A percentile compares a stretch with the other conserved stretches of the same genome.
phyloP scores from a whole-genome alignment of 2,113 vertebrate genomes.

The Brachionichthys hirsutus region DNA sequence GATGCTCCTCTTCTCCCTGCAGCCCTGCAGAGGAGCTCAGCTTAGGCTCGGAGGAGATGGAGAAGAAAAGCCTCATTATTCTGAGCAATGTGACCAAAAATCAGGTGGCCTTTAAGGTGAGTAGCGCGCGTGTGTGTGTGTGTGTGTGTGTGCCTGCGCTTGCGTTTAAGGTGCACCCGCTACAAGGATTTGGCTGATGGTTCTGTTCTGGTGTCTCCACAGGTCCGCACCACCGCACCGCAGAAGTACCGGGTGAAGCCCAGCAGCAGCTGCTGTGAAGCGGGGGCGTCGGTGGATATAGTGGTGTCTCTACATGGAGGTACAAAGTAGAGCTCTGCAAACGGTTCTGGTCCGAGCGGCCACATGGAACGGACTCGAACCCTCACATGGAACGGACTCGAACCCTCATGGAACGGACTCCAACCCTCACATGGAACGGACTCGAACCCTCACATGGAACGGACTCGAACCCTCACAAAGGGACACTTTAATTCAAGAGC shows the following conservation, averaged over 20 bases:
- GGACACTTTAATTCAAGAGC: too few relatives aligned
- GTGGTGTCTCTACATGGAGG: conserved; percentile 93
- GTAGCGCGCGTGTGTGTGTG: not conserved
- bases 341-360: conserved; percentile 42
- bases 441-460: conserved; percentile 1
- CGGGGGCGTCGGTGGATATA: conserved; percentile 88
- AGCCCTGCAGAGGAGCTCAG: conserved; percentile 96
- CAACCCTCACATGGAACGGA: conserved; percentile 16
- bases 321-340: conserved; percentile 54
- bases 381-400: not conserved
- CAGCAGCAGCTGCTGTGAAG: conserved; percentile 93
- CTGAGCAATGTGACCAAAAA: conserved; percentile 94
- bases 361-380: conserved; percentile 10
- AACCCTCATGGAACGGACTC: too few relatives aligned
- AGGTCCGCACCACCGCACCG: conserved; percentile 97
- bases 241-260: conserved; percentile 98
- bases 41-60: conserved; percentile 91
- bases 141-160: not conserved
- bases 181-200: not conserved
- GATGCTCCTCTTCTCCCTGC: conserved; percentile 32
- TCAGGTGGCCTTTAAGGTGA: conserved; percentile 96
- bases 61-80: conserved; percentile 92
- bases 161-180: not conserved
- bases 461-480: too few relatives aligned
- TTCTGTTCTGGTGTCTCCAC: conserved; percentile 9